Evolutionary conservation across 2,113 vertebrate species (phyloP).

Genomic region (Erinaceus europaeus): DNA sequence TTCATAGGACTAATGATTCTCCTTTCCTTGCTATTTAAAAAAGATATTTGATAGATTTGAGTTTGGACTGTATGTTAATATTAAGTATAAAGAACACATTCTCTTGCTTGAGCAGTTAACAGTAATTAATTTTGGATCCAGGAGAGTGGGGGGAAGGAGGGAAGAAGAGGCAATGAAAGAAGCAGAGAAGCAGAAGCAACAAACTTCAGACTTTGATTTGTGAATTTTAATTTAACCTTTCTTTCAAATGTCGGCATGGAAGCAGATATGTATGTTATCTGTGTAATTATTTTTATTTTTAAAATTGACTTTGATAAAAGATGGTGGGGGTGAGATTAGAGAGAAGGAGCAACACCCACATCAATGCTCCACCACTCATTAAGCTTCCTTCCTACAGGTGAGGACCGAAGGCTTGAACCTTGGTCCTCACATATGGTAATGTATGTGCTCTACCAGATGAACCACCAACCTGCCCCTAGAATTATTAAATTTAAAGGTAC

Average conservation of each 20-base stretch:
- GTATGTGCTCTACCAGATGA: too few species aligned
- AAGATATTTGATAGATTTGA: background rate
- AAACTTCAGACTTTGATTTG: background rate
- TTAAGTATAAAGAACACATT: background rate
- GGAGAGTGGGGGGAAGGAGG: too few species aligned
- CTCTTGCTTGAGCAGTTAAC: background rate
- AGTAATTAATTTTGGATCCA: background rate
- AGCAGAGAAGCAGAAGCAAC: background rate
- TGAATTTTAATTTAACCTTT: background rate
- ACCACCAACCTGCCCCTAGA: too few species aligned
- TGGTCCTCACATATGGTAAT: too few species aligned
- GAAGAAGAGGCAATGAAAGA: background rate
- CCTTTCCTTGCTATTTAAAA: background rate
- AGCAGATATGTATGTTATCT: background rate
- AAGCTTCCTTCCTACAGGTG: too few species aligned
- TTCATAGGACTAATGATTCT: background rate
- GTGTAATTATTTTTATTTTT: background rate
- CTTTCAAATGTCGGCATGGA: background rate
- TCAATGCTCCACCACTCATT: too few species aligned
- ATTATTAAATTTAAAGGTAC: background rate
- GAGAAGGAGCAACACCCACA: too few species aligned
- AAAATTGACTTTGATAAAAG: too few species aligned
- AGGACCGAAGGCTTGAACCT: too few species aligned
- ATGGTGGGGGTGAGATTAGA: too few species aligned
- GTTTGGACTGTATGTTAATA: background rate